Conservation (phyloP, 2,888 invertebrate genomes). For the Eupithecia pulchellata region DNA sequence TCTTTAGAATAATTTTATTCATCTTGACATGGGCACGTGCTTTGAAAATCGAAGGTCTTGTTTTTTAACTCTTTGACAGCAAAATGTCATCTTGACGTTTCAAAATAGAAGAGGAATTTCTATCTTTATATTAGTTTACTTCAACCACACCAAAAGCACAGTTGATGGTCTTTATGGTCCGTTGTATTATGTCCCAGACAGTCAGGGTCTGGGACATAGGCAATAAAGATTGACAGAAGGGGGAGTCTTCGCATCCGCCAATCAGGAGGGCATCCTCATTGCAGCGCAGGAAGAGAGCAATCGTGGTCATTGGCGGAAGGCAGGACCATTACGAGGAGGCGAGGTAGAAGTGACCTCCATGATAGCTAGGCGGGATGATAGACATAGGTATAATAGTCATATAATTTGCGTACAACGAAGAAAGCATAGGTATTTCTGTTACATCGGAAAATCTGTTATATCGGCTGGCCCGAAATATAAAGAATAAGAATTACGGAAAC, state of each 20-base stretch:
- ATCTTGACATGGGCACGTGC: constrained; percentile 49
- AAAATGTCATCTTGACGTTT: background rate
- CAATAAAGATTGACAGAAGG: constrained; percentile 52
- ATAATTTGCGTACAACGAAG: background rate
- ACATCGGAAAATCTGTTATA: too few species aligned
- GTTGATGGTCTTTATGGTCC: background rate
- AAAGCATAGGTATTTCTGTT: background rate
- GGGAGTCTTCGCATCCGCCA: constrained; percentile 67
- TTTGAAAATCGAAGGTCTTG: constrained; percentile 15
- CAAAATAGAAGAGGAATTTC: background rate
- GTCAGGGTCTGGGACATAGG: too few species aligned
- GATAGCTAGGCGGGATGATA: background rate
- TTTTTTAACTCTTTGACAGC: constrained; percentile 11
- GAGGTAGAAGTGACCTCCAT: constrained; percentile 25
- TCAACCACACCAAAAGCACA: too few species aligned
- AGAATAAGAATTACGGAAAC: too few species aligned
- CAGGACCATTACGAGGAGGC: constrained; percentile 21
- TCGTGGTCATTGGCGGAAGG: constrained; percentile 39
- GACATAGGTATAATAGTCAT: background rate
- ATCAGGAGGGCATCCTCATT: constrained; percentile 78
- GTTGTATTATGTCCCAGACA: constrained; percentile 15
- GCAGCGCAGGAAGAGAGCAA: constrained; percentile 69
- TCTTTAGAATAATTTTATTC: constrained; percentile 63
- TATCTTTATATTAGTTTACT: too few species aligned
- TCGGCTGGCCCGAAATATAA: too few species aligned